Evolutionary conservation across 2,888 invertebrate species (phyloP), one percentile per base, ranked within the genome.

Genomic region (Tetragonisca angustula): DNA sequence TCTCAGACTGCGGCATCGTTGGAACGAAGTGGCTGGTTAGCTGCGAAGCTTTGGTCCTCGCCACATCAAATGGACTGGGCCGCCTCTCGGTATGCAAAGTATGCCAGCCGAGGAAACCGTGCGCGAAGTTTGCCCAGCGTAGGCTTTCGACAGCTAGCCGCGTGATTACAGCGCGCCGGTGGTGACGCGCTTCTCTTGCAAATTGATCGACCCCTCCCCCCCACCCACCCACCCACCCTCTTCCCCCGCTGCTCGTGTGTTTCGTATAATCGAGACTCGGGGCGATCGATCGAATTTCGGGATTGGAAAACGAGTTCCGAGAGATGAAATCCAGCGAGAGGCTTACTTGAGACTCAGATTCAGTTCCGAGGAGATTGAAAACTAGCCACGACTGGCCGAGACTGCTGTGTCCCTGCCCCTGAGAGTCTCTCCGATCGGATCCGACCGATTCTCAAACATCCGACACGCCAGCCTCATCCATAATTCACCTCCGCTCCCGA

Each of bases 31-130:
- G 73, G 54, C 21, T 65, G 67, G 71, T 72, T 49, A 72, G 74
- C 80, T 36, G 59, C 67, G 70, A 81, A 84, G 81, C 72, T 81
- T 83, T 65, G 70, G 72, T 72, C 82, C 86, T 89, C 90, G 91
- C 92, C 92, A 92, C 92, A 92, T 92, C 92, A 92, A 92, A 91
- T 92, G 89, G 87, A 85, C 87, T 84, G 52, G 72, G 77, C 80
- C 86, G 79, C 79, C 84, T 80, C 79, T 76, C 85, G 85, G 88
- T 90, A 91, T 90, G 91, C 88, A 91, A 90, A 91, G 88, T 91
- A 90, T 91, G 64, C 21, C 79, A 56, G 77, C 2, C 84, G 62
- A 54, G 59, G 73, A 76, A 75, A 77, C 64, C 75, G 69, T 80
- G 52, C 70, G 79, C 69, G 74, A 84, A 88, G 82, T 88, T 88